Conservation (phyloP, 2,888 invertebrate genomes). For the Tethea ocularis region DNA sequence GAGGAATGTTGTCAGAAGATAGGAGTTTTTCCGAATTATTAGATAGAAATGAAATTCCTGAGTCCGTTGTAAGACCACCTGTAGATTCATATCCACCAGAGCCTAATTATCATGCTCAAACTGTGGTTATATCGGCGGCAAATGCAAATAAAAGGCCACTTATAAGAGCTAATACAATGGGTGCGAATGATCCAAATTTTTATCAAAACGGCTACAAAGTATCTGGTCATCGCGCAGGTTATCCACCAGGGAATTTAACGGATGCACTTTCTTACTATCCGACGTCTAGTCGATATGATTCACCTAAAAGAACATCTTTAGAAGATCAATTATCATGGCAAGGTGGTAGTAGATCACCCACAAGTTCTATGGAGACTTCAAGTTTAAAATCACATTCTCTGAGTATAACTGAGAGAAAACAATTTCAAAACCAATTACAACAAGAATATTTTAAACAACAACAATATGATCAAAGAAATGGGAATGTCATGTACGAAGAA, state of each 20-base stretch:
- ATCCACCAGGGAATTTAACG: constrained; percentile 89
- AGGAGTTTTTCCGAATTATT: constrained; percentile 87
- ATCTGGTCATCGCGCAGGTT: constrained; percentile 86
- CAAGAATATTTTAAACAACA: constrained; percentile 82
- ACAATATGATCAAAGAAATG: constrained; percentile 80
- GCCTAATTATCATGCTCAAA: constrained; percentile 83
- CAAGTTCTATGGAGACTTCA: constrained; percentile 85
- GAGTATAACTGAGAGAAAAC: constrained; percentile 81
- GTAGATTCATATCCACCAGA: constrained; percentile 80
- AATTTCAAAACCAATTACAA: constrained; percentile 81
- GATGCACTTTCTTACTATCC: constrained; percentile 93
- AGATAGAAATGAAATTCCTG: constrained; percentile 83
- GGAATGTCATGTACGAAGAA: constrained; percentile 68
- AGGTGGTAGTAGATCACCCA: constrained; percentile 83
- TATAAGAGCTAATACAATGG: constrained; percentile 84
- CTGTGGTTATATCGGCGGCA: constrained; percentile 74
- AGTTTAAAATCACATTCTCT: constrained; percentile 84
- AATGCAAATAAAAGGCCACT: constrained; percentile 75
- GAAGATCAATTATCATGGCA: constrained; percentile 86
- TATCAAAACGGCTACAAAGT: constrained; percentile 87
- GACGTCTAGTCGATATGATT: constrained; percentile 86
- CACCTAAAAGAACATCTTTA: constrained; percentile 80
- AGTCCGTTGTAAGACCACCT: constrained; percentile 58
- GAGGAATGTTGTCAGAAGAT: constrained; percentile 85
- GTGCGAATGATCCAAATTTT: constrained; percentile 77